phyloP scores from a whole-genome alignment of 2,797 vertebrate species.

The Taeniopygia guttata region DNA sequence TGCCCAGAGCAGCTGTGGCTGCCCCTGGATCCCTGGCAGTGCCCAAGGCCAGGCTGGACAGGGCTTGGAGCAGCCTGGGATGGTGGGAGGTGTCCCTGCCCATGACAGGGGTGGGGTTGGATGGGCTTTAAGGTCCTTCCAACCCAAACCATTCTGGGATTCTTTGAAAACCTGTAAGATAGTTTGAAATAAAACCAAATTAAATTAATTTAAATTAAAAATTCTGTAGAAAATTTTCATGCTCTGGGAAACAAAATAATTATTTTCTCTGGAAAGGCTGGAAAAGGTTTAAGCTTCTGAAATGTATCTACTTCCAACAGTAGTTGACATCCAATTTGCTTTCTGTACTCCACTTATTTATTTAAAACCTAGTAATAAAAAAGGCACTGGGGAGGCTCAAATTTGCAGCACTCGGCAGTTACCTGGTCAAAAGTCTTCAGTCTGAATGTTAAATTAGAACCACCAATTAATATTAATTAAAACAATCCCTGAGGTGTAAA shows the following conservation, averaged over 20 bases:
- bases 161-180: neutral
- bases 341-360: neutral
- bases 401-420: neutral
- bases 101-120: fast-evolving
- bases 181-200: neutral
- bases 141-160: neutral
- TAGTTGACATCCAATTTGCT: neutral
- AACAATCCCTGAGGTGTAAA: neutral
- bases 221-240: fast-evolving
- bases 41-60: neutral
- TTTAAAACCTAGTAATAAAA: neutral
- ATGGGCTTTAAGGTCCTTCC: fast-evolving
- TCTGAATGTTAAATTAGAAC: neutral
- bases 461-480: neutral
- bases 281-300: neutral
- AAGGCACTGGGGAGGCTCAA: neutral
- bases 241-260: neutral
- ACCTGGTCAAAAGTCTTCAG: neutral
- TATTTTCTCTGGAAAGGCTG: neutral
- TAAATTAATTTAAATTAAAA: fast-evolving
- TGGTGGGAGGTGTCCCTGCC: neutral
- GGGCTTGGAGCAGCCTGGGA: neutral
- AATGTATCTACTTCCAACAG: neutral
- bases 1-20: neutral
- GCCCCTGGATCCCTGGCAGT: neutral